Percentiles rank a stretch among this genome's conserved stretches.
Conservation (phyloP, 2,797 vertebrate species). For the Tangara arthus region DNA sequence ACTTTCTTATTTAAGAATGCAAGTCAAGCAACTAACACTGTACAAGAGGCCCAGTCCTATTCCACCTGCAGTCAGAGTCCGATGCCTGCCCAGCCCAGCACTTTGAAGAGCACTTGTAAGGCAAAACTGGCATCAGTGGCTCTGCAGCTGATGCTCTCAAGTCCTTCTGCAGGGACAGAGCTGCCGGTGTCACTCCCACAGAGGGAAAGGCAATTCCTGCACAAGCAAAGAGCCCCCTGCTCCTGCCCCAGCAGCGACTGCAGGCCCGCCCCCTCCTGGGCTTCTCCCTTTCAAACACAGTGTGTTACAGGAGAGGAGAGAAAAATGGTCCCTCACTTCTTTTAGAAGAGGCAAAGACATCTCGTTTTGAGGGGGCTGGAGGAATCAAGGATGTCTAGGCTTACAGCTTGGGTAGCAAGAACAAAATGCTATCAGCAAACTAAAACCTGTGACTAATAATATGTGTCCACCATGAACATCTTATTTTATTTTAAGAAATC, state of each 20-base stretch:
- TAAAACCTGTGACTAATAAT: neutral
- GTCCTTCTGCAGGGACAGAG: neutral
- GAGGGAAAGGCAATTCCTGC: fast-evolving
- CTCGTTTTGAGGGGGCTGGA: neutral
- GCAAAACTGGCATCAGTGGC: neutral
- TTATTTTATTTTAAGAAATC: neutral
- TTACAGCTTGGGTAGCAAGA: neutral
- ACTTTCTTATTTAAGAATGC: neutral
- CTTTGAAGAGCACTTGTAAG: neutral
- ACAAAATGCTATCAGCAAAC: neutral
- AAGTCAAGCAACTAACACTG: neutral
- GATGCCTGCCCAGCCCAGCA: neutral
- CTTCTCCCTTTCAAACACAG: neutral
- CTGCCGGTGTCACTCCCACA: fast-evolving
- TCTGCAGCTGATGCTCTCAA: neutral
- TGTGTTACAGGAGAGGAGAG: neutral
- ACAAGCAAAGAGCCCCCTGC: neutral
- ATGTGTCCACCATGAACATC: fast-evolving
- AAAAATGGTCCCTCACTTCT: neutral
- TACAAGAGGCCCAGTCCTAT: neutral
- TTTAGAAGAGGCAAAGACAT: neutral
- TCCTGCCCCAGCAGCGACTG: neutral
- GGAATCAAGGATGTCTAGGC: neutral
- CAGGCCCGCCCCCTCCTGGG: neutral
- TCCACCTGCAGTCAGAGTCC: neutral